Evolutionary conservation across 2,797 vertebrate species (phyloP).

Genomic region (Parauchenoglanis ngamensis): DNA sequence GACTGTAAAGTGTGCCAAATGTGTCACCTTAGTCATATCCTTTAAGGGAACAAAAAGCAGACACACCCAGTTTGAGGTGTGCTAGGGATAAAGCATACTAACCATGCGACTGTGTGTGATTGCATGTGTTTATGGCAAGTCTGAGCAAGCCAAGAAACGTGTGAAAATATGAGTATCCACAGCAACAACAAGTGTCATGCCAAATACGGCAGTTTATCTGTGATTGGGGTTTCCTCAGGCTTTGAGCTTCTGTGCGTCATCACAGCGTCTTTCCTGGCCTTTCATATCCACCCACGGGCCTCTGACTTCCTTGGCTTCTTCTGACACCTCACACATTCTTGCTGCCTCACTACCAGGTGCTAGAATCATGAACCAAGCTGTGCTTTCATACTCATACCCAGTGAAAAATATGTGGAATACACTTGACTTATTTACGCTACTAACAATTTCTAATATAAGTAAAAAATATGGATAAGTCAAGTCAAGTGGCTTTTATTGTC

Average conservation of each 20-base stretch:
- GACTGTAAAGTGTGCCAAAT: neutral
- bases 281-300: slow-evolving; percentile 47
- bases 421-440: neutral
- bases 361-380: neutral
- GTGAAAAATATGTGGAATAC: neutral
- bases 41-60: slow-evolving; percentile 27
- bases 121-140: slow-evolving; percentile 25
- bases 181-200: slow-evolving; percentile 39
- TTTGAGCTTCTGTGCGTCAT: slow-evolving; percentile 38
- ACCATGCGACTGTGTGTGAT: neutral
- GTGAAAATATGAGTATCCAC: slow-evolving; percentile 28
- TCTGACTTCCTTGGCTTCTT: neutral
- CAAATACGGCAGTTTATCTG: slow-evolving; percentile 29
- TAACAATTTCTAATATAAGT: neutral
- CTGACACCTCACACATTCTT: slow-evolving; percentile 40
- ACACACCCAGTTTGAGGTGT: slow-evolving; percentile 32
- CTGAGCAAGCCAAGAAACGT: slow-evolving; percentile 28
- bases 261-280: slow-evolving; percentile 42
- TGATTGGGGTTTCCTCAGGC: slow-evolving; percentile 51
- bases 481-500: no score
- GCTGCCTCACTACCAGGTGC: slow-evolving; percentile 4
- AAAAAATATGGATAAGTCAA: no score
- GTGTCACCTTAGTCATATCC: neutral
- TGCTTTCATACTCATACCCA: neutral
- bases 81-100: slow-evolving; percentile 15